Percentiles rank a stretch among this genome's conserved stretches.
phyloP scores from a whole-genome alignment of 1,140 invertebrate genomes.

The Drosophila bocki region DNA sequence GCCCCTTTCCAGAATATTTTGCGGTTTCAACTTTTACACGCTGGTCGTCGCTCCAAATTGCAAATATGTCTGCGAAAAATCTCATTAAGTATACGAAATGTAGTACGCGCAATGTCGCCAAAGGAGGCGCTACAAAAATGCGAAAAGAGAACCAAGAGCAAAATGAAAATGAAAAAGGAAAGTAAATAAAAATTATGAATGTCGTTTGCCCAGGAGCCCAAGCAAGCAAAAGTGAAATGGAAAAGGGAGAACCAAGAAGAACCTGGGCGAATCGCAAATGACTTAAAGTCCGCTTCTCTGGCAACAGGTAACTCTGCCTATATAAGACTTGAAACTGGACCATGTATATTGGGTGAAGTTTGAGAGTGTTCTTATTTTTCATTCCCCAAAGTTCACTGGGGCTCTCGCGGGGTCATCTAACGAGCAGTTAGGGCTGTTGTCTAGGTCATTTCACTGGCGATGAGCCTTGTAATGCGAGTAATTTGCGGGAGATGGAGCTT shows the following conservation, averaged over 20 bases:
- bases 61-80: slow-evolving; percentile 79
- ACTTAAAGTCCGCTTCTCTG: slow-evolving; percentile 29
- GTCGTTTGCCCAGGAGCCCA: slow-evolving; percentile 52
- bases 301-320: slow-evolving; percentile 63
- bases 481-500: slow-evolving; percentile 49
- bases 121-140: slow-evolving; percentile 50
- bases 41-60: slow-evolving; percentile 63
- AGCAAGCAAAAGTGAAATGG: slow-evolving; percentile 14
- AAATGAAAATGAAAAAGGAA: slow-evolving; percentile 51
- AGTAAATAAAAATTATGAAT: slow-evolving; percentile 81
- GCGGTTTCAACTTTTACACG: slow-evolving; percentile 63
- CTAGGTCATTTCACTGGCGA: slow-evolving; percentile 60
- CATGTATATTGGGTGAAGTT: slow-evolving; percentile 57
- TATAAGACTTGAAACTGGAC: slow-evolving; percentile 7
- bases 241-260: slow-evolving; percentile 20
- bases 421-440: slow-evolving; percentile 64
- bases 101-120: slow-evolving; percentile 42
- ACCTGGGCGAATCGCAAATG: slow-evolving; percentile 20
- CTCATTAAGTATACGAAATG: slow-evolving; percentile 78
- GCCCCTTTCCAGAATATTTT: slow-evolving; percentile 57
- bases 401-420: slow-evolving; percentile 38
- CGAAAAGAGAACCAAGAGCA: slow-evolving; percentile 20
- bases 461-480: slow-evolving; percentile 68
- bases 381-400: slow-evolving; percentile 41
- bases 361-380: slow-evolving; percentile 28